Evolutionary conservation across 2,888 invertebrate species (phyloP), one percentile per base, ranked within the genome.

Genomic region (Acanthosepion esculentum): DNA sequence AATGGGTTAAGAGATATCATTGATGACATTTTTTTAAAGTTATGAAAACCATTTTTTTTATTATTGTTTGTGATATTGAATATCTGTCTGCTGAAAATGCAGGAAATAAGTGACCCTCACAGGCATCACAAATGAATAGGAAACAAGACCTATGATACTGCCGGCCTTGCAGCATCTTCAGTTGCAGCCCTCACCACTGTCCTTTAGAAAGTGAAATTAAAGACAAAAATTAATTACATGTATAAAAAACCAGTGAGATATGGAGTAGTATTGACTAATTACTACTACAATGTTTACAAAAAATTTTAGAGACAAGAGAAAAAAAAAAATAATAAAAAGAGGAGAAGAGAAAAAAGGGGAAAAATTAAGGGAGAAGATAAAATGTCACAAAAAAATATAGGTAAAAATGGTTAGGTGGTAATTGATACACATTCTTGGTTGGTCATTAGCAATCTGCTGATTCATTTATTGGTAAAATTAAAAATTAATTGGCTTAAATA

Each of bases 161-260:
- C 94, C 64, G 94, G 94, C 55, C 55, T 94, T 94, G 94, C 94
- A 94, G 94, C 94, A 48, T 93, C 53, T 53, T 93, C 93, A n/a
- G 93, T 93, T 94, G 94, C 94, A 64, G 55, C 94, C 94, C 94
- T 55, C 94, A 94, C 48, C 94, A 94, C 94, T 94, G 94, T 64
- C 94, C 94, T 94, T 94, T 94, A 59, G 94, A 94, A 94, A 94
- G 59, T 94, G 94, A 94, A 94, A 94, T 94, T 94, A 94, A 94
- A 94, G 94, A 94, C 15, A 94, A 93, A 53, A 41, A 94, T 94
- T 53, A 33, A 55, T 55, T 94, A n/a, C 33, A 94, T 55, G 50
- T 55, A 94, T 55, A 94, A 55, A 94, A 92, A 93, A 48, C 93
- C 93, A 93, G 53, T n/a, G 53, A 53, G 53, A 53, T 53, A 53